phyloP scores from a whole-genome alignment of 1,140 invertebrate species.

The Solen grandis region DNA sequence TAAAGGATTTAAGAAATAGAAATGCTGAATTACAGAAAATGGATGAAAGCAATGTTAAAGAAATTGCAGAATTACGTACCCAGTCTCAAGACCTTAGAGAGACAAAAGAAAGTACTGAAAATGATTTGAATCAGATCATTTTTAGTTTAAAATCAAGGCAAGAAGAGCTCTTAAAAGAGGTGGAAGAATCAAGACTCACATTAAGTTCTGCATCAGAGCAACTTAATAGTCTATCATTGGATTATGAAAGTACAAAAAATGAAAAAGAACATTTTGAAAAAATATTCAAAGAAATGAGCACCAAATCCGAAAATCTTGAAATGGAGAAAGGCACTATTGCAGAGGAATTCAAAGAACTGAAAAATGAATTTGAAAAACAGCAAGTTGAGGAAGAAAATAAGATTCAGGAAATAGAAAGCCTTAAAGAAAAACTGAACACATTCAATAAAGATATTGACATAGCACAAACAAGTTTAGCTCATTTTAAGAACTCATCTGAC shows the following conservation, averaged over 20 bases:
- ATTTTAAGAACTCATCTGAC: background rate
- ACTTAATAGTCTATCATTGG: slow-evolving; percentile 4
- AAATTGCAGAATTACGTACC: no score
- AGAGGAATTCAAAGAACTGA: slow-evolving; percentile 20
- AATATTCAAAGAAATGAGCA: slow-evolving; percentile 8
- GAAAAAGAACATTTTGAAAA: slow-evolving; percentile 16
- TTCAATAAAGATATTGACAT: background rate
- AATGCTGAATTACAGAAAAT: no score
- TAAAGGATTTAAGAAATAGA: no score
- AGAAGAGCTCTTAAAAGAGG: slow-evolving; percentile 9
- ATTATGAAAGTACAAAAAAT: background rate
- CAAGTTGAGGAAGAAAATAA: background rate
- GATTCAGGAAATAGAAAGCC: background rate
- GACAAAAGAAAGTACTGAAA: slow-evolving; percentile 12
- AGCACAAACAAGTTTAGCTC: background rate
- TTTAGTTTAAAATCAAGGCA: no score
- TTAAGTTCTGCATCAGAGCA: slow-evolving; percentile 7
- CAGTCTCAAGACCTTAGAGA: background rate
- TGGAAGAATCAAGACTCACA: background rate
- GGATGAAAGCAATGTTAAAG: no score
- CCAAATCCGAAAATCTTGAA: background rate
- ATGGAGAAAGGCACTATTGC: slow-evolving; percentile 1
- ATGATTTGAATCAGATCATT: slow-evolving; percentile 5
- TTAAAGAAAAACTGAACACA: background rate
- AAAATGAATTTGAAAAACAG: background rate